phyloP scores from a whole-genome alignment of 92 coral and sea anemone genomes.

The Actinostola sp. region DNA sequence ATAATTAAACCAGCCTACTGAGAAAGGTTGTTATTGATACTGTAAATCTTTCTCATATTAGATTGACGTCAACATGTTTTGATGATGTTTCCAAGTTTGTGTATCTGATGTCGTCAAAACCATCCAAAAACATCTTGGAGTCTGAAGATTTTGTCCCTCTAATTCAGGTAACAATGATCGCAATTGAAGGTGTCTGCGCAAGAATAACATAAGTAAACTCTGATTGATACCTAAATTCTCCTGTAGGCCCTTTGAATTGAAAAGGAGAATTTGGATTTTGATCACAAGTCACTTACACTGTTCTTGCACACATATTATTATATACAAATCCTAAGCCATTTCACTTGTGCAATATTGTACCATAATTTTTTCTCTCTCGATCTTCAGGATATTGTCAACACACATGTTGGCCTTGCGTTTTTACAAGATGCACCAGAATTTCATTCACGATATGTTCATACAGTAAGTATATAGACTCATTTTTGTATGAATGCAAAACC shows the following conservation, averaged over 20 bases:
- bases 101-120: slow-evolving; percentile 70
- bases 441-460: slow-evolving; percentile 96
- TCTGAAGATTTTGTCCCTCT: slow-evolving; percentile 96
- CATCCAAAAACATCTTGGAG: slow-evolving; percentile 67
- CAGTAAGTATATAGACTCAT: slow-evolving; percentile 55
- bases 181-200: too few species aligned
- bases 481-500: too few species aligned
- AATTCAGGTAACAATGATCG: slow-evolving; percentile 97
- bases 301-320: too few species aligned
- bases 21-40: neutral
- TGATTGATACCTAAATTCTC: too few species aligned
- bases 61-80: slow-evolving; percentile 81
- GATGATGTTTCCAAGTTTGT: slow-evolving; percentile 95
- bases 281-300: too few species aligned
- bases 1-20: too few species aligned
- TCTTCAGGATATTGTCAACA: slow-evolving; percentile 84
- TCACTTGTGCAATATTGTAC: neutral
- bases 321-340: too few species aligned
- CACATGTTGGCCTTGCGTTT: slow-evolving; percentile 88
- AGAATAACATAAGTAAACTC: too few species aligned
- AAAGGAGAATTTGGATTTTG: too few species aligned
- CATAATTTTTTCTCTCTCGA: neutral
- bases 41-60: slow-evolving; percentile 9
- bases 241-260: too few species aligned
- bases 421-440: slow-evolving; percentile 91